Conservation (phyloP, 2,888 invertebrate species). For the Mayetiola destructor region DNA sequence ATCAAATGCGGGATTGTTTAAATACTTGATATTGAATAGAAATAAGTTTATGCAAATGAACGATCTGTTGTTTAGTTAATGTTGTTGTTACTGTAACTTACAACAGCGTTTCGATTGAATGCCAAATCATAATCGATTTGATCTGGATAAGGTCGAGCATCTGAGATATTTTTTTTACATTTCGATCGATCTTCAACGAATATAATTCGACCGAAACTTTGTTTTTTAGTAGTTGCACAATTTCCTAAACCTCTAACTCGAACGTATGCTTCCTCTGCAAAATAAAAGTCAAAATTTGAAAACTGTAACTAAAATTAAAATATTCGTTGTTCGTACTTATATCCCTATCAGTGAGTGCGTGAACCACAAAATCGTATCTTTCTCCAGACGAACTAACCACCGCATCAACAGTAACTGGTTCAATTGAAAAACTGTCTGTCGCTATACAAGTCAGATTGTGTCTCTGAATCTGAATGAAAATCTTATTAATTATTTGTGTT, state of each 20-base stretch:
- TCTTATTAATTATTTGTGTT: no score
- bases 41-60: no score
- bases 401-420: slow-evolving; percentile 24
- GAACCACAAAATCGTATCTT: slow-evolving; percentile 37
- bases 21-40: no score
- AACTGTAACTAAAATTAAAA: no score
- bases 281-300: background rate
- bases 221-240: background rate
- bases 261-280: background rate
- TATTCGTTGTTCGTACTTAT: no score
- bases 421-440: slow-evolving; percentile 27
- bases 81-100: no score
- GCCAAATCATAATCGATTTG: no score
- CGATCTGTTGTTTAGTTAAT: no score
- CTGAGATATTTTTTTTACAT: no score
- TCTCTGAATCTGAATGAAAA: slow-evolving; percentile 27
- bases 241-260: background rate
- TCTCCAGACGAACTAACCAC: slow-evolving; percentile 35
- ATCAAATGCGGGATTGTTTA: no score
- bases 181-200: background rate
- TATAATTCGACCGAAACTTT: background rate
- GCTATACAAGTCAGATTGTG: slow-evolving; percentile 29
- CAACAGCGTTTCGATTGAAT: no score
- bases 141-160: no score
- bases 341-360: slow-evolving; percentile 24